Conservation (phyloP, 2,888 invertebrate species). For the Dendrolimus pini region DNA sequence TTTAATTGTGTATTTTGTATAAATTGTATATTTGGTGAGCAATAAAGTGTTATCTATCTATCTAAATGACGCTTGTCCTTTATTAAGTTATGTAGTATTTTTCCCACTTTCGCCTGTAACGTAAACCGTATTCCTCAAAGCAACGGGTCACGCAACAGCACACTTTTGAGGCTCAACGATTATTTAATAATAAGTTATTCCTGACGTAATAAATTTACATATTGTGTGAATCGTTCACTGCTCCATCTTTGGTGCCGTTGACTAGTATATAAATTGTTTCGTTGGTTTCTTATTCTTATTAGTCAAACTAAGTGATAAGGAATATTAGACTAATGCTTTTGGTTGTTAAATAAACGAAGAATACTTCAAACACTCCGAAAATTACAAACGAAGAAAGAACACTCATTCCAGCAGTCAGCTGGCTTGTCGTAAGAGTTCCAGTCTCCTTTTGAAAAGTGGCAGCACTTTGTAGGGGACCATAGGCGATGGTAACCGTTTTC, state of each 20-base stretch:
- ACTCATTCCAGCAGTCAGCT: background rate
- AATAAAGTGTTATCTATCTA: no score
- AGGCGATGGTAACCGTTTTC: background rate
- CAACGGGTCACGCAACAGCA: conserved; percentile 51
- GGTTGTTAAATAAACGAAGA: no score
- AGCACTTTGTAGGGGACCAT: background rate
- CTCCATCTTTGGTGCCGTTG: conserved; percentile 28
- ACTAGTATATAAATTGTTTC: conserved; percentile 67
- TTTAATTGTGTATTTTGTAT: no score
- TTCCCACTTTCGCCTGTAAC: conserved; percentile 5
- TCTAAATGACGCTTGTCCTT: no score
- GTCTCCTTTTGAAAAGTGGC: background rate
- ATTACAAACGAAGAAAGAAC: no score
- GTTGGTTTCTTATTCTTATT: conserved; percentile 62
- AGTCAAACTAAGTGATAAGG: conserved; percentile 46
- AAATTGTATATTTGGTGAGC: no score
- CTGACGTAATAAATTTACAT: conserved; percentile 57
- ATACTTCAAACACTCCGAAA: no score
- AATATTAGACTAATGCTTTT: background rate
- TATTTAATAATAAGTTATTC: conserved; percentile 67
- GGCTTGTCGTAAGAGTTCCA: background rate
- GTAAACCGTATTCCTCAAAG: conserved; percentile 10
- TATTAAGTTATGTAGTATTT: no score
- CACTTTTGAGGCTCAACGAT: conserved; percentile 55
- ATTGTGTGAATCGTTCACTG: conserved; percentile 42